Conservation (phyloP, 1,140 invertebrate species). For the Lasioglossum baleicum region DNA sequence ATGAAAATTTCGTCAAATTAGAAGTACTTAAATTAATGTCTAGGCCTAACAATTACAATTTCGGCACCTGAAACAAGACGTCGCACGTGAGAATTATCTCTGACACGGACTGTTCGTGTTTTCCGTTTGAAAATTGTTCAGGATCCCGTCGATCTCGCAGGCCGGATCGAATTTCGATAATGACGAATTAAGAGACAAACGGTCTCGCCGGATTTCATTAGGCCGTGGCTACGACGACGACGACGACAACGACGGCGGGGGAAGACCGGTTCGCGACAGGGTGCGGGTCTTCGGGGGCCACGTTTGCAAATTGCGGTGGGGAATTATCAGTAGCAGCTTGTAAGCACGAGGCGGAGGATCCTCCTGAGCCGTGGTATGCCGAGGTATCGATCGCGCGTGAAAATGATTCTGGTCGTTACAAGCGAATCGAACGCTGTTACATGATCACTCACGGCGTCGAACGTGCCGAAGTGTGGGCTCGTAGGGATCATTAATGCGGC, state of each 20-base stretch:
- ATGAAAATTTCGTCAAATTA: no score
- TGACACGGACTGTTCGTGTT: no score
- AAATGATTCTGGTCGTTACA: slow-evolving; percentile 63
- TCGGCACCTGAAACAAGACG: no score
- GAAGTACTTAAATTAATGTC: no score
- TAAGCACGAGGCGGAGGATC: slow-evolving; percentile 36
- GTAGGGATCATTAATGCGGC: slow-evolving; percentile 73
- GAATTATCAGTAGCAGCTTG: slow-evolving; percentile 42
- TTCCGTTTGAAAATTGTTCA: no score
- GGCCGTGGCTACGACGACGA: no score
- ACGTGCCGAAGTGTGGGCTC: slow-evolving; percentile 65
- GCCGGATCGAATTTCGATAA: slow-evolving; percentile 15
- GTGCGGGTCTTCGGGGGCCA: background rate
- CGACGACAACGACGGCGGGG: no score
- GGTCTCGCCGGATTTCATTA: slow-evolving; percentile 18
- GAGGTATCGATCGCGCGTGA: slow-evolving; percentile 55
- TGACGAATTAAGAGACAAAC: background rate
- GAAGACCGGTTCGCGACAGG: slow-evolving; percentile 10
- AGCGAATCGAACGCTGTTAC: slow-evolving; percentile 61
- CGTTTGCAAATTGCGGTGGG: slow-evolving; percentile 32
- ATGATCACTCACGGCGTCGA: slow-evolving; percentile 60
- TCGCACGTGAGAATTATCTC: no score
- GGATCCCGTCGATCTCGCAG: no score
- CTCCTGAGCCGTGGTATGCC: slow-evolving; percentile 14
- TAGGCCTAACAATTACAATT: no score